Evolutionary conservation across 2,113 vertebrate species (phyloP).

Genomic region (Mesitornis unicolor): DNA sequence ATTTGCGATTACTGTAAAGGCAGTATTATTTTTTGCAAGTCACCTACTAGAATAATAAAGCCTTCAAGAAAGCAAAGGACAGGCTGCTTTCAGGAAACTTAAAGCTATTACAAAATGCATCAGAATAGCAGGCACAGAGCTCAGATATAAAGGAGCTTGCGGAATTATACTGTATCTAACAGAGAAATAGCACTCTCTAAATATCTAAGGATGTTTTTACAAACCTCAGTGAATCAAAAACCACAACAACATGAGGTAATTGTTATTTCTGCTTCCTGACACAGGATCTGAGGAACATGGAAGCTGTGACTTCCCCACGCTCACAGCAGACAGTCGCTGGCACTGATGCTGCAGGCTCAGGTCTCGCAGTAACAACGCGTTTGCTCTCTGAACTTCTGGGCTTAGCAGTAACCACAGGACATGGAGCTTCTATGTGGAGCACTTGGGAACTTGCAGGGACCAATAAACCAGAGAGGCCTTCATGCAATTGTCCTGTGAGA

Average conservation of each 20-base stretch:
- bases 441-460: not conserved
- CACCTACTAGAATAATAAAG: not conserved
- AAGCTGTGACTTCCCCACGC: not conserved
- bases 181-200: not conserved
- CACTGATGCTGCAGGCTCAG: not conserved
- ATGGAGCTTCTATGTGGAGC: rapidly evolving
- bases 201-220: not conserved
- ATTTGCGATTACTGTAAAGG: not conserved
- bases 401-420: not conserved
- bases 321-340: not conserved
- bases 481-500: not conserved
- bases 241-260: not conserved
- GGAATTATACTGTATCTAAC: not conserved
- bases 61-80: not conserved
- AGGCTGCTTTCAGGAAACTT: not conserved
- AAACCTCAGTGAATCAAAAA: not conserved
- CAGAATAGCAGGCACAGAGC: not conserved
- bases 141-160: not conserved
- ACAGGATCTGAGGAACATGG: not conserved
- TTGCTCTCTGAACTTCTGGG: not conserved
- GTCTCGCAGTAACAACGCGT: not conserved
- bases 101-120: not conserved
- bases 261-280: not conserved
- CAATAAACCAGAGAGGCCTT: rapidly evolving
- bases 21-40: not conserved